Evolutionary conservation across 1,140 invertebrate genomes (phyloP), one percentile per base, ranked within the genome.

Genomic region (Zaprionus capensis): DNA sequence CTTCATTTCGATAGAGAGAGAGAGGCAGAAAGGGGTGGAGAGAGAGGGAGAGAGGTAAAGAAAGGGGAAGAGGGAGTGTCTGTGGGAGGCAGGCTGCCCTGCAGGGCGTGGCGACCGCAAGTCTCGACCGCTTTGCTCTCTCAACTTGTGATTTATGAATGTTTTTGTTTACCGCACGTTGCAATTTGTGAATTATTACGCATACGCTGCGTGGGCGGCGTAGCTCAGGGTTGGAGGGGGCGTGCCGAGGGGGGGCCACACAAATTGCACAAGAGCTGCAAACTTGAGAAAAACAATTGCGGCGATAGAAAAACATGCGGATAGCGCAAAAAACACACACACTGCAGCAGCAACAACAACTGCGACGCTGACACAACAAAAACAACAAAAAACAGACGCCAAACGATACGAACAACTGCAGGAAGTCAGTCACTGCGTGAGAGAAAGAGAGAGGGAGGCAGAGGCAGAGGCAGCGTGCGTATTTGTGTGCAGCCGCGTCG

Each of bases 111-210:
- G 78, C 81, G 78, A 71, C 72, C 38, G 63, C 59, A 51, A 68
- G 64, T 81, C 74, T 75, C 73, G 69, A 20, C 31, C 22, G 28
- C 62, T 61, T 34, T 20, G 56, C 22, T 34, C 55, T 36, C 71
- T 56, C 56, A 22, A 58, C 61, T 46, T 58, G 41, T 76, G 63
- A 72, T 76, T 72, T 67, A 76, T 73, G 69, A 38, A 59, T 87
- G 84, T 87, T 87, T 87, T 87, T 87, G 84, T 87, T 87, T 87
- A 87, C 84, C 84, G 70, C 78, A 80, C 67, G 73, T 24, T 69
- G 84, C 72, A 81, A 81, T 88, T 88, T 85, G 75, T 87, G 81
- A 87, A 84, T 88, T 87, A 88, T 87, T 84, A 84, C 84, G 84
- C 85, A 87, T 88, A 75, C 58, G 73, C 65, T 68, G 73, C 56